Base-by-base conservation (phyloP, 2,888 invertebrate genomes). In the Acrocyrtus sp. region DNA sequence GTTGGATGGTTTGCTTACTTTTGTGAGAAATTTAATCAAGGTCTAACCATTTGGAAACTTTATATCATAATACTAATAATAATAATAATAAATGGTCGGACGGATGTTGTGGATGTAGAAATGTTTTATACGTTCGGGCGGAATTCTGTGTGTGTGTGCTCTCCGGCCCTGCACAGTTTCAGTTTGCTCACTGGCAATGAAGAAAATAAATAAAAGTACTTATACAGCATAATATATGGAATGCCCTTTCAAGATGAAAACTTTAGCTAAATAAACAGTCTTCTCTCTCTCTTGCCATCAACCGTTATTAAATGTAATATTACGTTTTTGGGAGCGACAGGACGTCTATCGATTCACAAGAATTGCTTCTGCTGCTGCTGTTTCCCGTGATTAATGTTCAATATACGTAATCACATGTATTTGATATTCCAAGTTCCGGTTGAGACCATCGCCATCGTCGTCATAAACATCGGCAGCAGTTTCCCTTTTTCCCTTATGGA, bases 41-140 rank as follows among this genome's bases (percentile, higher is more conserved):
- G 60, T 48, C 60, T 43, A 47, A 60, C 60, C 47, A 58, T 58
- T 47, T 60, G 60, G 47, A 60, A 60, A 60, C 60, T 60, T 60
- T 60, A 60, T 60, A 58, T 58, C 58, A 58, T 58, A 58, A 58
- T 45, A 58, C 58, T 58, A 60, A 60, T 60, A 60, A 60, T 60
- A n/a, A n/a, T n/a, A 60, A 60, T 60, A 60, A 60, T 60, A 60
- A 60, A 60, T 60, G 60, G 58, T 58, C 47, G 58, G 47, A 47
- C 58, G 58, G 60, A 60, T 60, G 60, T 60, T 60, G 60, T 26
- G 43, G 47, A 60, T 22, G 43, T 43, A 39, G n/a, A n/a, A n/a
- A n/a, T n/a, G n/a, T n/a, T n/a, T n/a, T n/a, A n/a, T n/a, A n/a
- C n/a, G n/a, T n/a, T n/a, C n/a, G n/a, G n/a, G n/a, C n/a, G n/a